Base-by-base conservation (phyloP, 37 sponge, comb jelly and placozoan genomes). In the Dysidea cf. avara region DNA sequence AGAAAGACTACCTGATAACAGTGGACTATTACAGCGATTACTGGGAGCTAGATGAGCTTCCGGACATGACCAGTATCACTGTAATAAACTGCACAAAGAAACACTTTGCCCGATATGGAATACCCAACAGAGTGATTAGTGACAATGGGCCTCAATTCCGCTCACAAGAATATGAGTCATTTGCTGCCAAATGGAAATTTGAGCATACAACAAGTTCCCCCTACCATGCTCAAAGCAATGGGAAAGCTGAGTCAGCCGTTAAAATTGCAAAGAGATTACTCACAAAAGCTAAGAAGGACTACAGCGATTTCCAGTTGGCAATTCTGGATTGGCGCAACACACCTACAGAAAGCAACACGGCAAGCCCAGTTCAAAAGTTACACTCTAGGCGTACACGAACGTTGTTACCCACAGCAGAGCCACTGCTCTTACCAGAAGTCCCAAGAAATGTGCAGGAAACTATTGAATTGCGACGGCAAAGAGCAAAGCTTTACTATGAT, bases 131-230 rank as follows among this genome's bases (percentile, higher is more conserved):
- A 21, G 53, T 78, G 39, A 43, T 57, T 34, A 78, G 58, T n/a
- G 79, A 78, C 49, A 69, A 68, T 28, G 68, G 78, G 2, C 78
- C 78, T 25, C 81, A 81, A 61, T 72, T 65, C 56, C 63, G 38
- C 29, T 54, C 56, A 22, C 25, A n/a, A 3, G 67, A 65, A 21
- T 69, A 72, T 43, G 34, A 53, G 66, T 2, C 25, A 37, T 73
- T 81, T 64, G 66, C 74, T 29, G 32, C 40, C 29, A 53, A 21
- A 59, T 81, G 72, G 60, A 56, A 57, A 0, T 73, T 72, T 54
- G 47, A 73, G 50, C 82, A 74, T 57, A 56, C 54, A 33, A 56
- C 50, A 17, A 65, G 37, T 9, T 69, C 73, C 33, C 82, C 82
- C 16, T 43, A 73, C 48, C 35, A 81, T 34, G 40, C 58, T 18